Base-by-base conservation (phyloP, 1,140 invertebrate genomes). In the Globodera rostochiensis region DNA sequence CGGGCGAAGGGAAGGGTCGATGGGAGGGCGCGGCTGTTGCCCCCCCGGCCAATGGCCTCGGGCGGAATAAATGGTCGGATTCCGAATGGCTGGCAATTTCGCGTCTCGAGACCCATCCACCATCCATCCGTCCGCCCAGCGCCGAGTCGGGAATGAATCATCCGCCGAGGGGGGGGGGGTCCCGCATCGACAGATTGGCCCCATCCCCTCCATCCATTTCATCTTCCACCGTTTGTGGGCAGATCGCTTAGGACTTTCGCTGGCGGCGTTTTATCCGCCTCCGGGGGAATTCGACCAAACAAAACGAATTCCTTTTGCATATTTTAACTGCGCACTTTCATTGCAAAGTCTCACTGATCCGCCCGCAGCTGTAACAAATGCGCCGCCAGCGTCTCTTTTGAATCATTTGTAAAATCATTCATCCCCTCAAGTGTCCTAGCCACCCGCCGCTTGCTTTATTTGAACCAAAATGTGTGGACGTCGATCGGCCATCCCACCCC, bases 51-150 rank as follows among this genome's bases (percentile, higher is more conserved):
- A 71, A 45, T 71, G 46, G 25, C 46, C 69, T 71, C 69, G 25
- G 69, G 57, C 11, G 57, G 57, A 60, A 60, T 60, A 60, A 60
- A 60, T 60, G 57, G 57, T 15, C 57, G 57, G 57, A 60, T 60
- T 60, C 69, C 69, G 25, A 47, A 71, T 71, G 69, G 69, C 69
- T 71, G 69, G 69, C 69, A 71, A 71, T 71, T 71, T 71, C 19
- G 69, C 19, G 57, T 71, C 69, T 71, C 69, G 69, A 3, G 13
- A 60, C 21, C n/a, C 69, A 25, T 71, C 69, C 25, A 36, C 21
- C 69, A 11, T 19, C 57, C 57, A 60, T 60, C 13, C 13, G 15
- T 60, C 57, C 57, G 57, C 57, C 15, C 57, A 60, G 6, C 57
- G 57, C 57, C 15, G 9, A 60, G 57, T 60, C 57, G 57, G 15